Evolutionary conservation across 1,140 invertebrate species (phyloP).

Genomic region (Brachionus manjavacas): DNA sequence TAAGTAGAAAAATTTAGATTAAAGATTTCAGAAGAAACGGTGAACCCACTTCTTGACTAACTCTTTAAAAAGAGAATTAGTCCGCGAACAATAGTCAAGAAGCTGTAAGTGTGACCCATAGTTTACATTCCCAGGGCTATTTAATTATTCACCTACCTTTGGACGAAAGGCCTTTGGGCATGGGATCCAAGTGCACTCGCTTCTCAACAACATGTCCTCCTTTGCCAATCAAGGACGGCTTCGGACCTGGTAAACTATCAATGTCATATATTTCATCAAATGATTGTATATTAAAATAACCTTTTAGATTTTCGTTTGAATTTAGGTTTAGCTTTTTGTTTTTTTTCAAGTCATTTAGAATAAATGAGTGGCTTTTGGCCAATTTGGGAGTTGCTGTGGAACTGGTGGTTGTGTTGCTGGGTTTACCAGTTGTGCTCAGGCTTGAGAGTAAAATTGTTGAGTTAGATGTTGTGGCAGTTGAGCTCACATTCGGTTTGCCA

Average conservation of each 20-base stretch:
- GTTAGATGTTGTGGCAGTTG: background rate
- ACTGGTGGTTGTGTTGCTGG: background rate
- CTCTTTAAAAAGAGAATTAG: background rate
- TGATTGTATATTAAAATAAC: slow-evolving; percentile 35
- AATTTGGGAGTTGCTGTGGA: background rate
- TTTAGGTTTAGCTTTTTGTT: background rate
- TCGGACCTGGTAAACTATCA: slow-evolving; percentile 4
- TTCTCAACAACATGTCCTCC: slow-evolving; percentile 4
- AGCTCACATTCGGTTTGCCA: background rate
- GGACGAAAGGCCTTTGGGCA: background rate
- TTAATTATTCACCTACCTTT: slow-evolving; percentile 18
- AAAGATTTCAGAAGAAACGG: background rate
- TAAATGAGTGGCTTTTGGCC: background rate
- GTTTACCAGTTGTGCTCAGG: background rate
- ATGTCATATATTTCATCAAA: slow-evolving; percentile 34
- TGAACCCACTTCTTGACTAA: background rate
- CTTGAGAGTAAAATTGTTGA: background rate
- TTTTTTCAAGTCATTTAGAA: background rate
- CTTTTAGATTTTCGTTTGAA: background rate
- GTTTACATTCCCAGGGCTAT: background rate
- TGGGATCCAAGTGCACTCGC: background rate
- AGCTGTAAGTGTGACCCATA: slow-evolving; percentile 2
- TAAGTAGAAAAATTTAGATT: slow-evolving; percentile 1
- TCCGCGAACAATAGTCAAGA: background rate
- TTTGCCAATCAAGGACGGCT: background rate